These are phyloP conservation scores for Wiebesia pumilae DNA, from an alignment of 1,140 invertebrate genomes.

Conservation along the genomic window DNA sequence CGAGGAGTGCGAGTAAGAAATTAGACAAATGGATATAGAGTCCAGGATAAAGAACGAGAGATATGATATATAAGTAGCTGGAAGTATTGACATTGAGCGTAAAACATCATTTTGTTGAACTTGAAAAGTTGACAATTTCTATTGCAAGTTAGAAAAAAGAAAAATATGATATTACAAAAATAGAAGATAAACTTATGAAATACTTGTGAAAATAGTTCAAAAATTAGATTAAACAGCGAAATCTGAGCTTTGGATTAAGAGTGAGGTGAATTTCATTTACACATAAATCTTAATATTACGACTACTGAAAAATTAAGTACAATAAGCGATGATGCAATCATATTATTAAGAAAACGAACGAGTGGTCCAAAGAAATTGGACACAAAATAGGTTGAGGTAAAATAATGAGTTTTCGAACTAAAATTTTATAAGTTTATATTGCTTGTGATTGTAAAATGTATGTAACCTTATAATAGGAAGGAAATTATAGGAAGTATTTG, in stretches of 20 bases:
- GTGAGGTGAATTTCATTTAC: neutral
- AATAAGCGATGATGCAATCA: too few relatives aligned
- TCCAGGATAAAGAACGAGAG: neutral
- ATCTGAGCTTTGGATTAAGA: neutral
- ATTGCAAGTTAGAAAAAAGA: neutral
- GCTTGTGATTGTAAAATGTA: too few relatives aligned
- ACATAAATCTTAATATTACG: neutral
- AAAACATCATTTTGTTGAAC: too few relatives aligned
- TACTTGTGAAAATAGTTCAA: neutral
- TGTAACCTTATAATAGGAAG: too few relatives aligned
- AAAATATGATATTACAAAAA: neutral
- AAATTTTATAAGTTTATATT: too few relatives aligned
- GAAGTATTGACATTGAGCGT: neutral
- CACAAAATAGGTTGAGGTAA: too few relatives aligned
- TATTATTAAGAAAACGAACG: too few relatives aligned
- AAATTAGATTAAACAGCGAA: neutral
- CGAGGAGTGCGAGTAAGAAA: too few relatives aligned
- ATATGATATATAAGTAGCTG: neutral
- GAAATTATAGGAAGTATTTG: too few relatives aligned
- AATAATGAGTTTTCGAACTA: too few relatives aligned
- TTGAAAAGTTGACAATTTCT: neutral
- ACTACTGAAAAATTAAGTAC: too few relatives aligned
- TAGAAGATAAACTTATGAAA: neutral
- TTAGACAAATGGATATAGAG: neutral
- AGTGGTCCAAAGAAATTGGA: too few relatives aligned